phyloP scores from a whole-genome alignment of 2,888 invertebrate species.

The Urechis unicinctus region DNA sequence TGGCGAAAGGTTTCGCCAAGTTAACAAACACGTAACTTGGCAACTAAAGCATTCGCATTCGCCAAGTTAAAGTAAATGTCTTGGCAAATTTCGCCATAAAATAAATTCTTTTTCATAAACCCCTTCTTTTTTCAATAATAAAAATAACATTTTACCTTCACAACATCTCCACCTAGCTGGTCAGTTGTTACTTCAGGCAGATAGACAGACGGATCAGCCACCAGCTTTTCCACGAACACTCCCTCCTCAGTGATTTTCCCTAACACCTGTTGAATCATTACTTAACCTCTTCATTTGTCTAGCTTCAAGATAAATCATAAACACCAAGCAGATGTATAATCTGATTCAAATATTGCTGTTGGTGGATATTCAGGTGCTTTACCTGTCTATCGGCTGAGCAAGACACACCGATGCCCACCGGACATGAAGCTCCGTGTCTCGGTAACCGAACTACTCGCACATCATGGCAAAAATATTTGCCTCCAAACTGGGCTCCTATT shows the following conservation, averaged over 20 bases:
- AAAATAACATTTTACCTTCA: constrained; percentile 32
- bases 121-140: too few species aligned
- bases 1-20: too few species aligned
- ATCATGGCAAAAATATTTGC: constrained; percentile 52
- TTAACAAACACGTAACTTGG: too few species aligned
- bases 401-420: constrained; percentile 50
- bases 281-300: too few species aligned
- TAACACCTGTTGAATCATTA: constrained; percentile 31
- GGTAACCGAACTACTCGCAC: constrained; percentile 48
- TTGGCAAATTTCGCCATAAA: neutral
- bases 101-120: neutral
- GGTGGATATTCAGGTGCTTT: too few species aligned
- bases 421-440: constrained; percentile 50
- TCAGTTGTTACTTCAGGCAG: constrained; percentile 44
- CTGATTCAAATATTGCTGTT: too few species aligned
- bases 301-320: too few species aligned
- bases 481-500: constrained; percentile 52
- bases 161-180: constrained; percentile 40
- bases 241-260: constrained; percentile 49
- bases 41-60: too few species aligned
- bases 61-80: too few species aligned
- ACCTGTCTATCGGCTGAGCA: constrained; percentile 52
- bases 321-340: too few species aligned
- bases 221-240: constrained; percentile 49
- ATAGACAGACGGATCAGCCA: constrained; percentile 46